Conservation (phyloP, 2,888 invertebrate genomes). For the Drosophila picticornis region DNA sequence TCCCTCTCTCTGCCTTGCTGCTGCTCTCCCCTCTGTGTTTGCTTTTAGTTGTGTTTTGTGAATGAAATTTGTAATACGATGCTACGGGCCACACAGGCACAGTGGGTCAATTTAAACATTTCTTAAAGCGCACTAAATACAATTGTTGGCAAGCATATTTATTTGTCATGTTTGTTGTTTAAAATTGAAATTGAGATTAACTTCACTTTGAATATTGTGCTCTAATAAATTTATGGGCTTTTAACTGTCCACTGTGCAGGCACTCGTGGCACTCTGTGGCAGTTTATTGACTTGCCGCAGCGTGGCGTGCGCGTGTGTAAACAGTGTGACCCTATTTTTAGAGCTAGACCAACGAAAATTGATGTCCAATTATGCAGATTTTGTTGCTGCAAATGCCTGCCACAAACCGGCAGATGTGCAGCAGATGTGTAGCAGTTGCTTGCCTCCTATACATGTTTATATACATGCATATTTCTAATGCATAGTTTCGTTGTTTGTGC, state of each 20-base stretch:
- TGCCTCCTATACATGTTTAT: background rate
- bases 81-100: slow-evolving; percentile 55
- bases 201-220: background rate
- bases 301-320: slow-evolving; percentile 50
- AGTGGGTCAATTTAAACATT: slow-evolving; percentile 37
- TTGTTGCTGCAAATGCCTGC: slow-evolving; percentile 33
- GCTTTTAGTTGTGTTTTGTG: slow-evolving; percentile 71
- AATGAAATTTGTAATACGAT: slow-evolving; percentile 83
- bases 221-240: background rate
- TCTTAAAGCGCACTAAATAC: background rate
- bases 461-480: slow-evolving; percentile 41
- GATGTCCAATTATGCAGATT: slow-evolving; percentile 79
- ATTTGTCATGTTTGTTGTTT: background rate
- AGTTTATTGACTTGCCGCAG: slow-evolving; percentile 76
- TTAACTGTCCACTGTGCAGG: slow-evolving; percentile 36
- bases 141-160: background rate
- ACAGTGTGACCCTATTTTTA: slow-evolving; percentile 78
- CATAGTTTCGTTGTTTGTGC: slow-evolving; percentile 20
- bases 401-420: slow-evolving; percentile 45
- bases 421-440: slow-evolving; percentile 41
- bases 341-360: slow-evolving; percentile 62
- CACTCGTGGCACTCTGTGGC: slow-evolving; percentile 44
- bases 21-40: slow-evolving; percentile 28
- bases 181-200: background rate
- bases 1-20: slow-evolving; percentile 4